Evolutionary conservation across 2,113 vertebrate genomes (phyloP).

Genomic region (Lophura nycthemera): DNA sequence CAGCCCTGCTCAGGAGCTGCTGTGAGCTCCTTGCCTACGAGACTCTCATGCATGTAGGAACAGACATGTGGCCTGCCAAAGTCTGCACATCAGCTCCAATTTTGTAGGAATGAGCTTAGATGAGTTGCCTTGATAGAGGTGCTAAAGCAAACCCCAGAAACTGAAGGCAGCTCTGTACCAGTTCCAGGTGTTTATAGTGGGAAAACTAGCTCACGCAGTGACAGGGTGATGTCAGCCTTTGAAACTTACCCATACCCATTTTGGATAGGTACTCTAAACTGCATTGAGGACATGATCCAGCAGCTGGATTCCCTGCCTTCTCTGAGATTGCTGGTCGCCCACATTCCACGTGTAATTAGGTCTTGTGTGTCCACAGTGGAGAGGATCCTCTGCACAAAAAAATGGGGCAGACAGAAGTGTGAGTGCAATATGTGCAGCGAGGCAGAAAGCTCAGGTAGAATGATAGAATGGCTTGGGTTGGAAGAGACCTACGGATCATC

Average conservation of each 20-base stretch:
- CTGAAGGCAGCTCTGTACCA: neutral
- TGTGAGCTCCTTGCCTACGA: neutral
- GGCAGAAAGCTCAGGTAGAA: neutral
- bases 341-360: neutral
- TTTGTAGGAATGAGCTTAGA: neutral
- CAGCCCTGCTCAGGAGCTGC: neutral
- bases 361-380: neutral
- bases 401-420: neutral
- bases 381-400: neutral
- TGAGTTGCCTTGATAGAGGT: neutral
- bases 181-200: neutral
- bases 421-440: neutral
- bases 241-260: neutral
- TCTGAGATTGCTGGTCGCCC: neutral
- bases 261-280: neutral
- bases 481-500: no score
- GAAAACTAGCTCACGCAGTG: neutral
- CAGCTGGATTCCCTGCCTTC: neutral
- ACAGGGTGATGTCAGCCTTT: neutral
- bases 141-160: neutral
- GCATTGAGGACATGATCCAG: neutral
- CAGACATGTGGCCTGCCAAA: neutral
- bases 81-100: fast-evolving
- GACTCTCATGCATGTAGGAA: fast-evolving
- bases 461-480: no score